phyloP scores from a whole-genome alignment of 2,113 vertebrate genomes.

The Cichladusa arquata region DNA sequence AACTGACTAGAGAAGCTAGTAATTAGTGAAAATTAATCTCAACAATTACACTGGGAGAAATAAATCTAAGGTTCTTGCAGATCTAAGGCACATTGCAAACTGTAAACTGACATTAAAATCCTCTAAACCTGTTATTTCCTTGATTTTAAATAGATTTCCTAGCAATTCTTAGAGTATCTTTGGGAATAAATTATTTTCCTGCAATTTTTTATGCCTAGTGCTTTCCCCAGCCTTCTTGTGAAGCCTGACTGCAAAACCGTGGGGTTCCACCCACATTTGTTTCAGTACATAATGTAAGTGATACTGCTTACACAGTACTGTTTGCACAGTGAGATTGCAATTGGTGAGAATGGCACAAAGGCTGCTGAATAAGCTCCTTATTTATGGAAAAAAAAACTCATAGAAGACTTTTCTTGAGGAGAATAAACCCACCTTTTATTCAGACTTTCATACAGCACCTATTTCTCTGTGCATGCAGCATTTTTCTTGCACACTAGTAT shows the following conservation, averaged over 20 bases:
- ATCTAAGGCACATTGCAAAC: background rate
- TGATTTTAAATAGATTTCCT: background rate
- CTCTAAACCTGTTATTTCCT: background rate
- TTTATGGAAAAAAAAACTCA: background rate
- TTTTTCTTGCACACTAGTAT: background rate
- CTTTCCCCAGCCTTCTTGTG: background rate
- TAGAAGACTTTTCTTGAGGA: background rate
- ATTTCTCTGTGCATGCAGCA: background rate
- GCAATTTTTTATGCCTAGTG: background rate
- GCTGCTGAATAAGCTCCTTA: background rate
- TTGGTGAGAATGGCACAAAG: background rate
- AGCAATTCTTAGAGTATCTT: background rate
- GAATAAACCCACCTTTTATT: background rate
- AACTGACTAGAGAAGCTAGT: background rate
- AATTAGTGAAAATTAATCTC: constrained; percentile 7
- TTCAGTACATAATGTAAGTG: background rate
- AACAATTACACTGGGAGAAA: background rate
- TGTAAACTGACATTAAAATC: background rate
- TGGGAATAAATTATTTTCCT: background rate
- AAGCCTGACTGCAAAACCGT: background rate
- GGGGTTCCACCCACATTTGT: background rate
- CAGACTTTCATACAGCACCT: background rate
- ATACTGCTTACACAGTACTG: background rate
- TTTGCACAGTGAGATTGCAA: background rate
- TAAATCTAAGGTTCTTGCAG: background rate